phyloP scores from a whole-genome alignment of 2,888 invertebrate species.

The Sepiola atlantica region DNA sequence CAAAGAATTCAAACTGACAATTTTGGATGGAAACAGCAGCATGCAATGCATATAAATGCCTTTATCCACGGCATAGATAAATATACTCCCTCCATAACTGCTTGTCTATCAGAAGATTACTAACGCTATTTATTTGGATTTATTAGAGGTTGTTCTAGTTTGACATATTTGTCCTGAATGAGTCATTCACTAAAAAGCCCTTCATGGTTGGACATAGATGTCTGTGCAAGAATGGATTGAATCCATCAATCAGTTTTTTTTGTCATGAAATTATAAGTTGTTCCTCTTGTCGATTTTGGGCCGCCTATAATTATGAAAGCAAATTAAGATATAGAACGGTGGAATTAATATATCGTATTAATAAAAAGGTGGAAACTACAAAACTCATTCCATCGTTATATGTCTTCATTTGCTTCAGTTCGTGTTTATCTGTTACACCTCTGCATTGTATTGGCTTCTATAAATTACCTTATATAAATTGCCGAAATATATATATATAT shows the following conservation, averaged over 20 bases:
- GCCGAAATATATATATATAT: neutral
- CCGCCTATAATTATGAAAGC: too few relatives aligned
- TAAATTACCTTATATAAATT: too few relatives aligned
- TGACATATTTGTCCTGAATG: neutral
- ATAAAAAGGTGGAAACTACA: neutral
- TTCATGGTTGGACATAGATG: neutral
- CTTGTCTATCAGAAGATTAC: neutral
- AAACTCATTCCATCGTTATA: too few relatives aligned
- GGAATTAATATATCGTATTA: too few relatives aligned
- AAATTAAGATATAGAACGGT: too few relatives aligned
- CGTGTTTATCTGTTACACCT: too few relatives aligned
- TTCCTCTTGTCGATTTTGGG: neutral
- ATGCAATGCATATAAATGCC: neutral
- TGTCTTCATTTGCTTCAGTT: too few relatives aligned
- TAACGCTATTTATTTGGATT: neutral
- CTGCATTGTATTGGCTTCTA: too few relatives aligned
- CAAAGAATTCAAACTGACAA: neutral
- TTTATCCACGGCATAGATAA: conserved; percentile 1
- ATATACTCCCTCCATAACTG: neutral
- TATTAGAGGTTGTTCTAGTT: neutral
- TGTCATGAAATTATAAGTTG: neutral
- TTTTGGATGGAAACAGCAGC: neutral
- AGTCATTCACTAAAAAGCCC: neutral
- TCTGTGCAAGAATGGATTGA: neutral
- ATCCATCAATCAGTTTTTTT: neutral